A percentile compares a stretch with the other conserved stretches of the same genome.
phyloP scores from a whole-genome alignment of 2,888 invertebrate species.

The Drosophila macrospina region DNA sequence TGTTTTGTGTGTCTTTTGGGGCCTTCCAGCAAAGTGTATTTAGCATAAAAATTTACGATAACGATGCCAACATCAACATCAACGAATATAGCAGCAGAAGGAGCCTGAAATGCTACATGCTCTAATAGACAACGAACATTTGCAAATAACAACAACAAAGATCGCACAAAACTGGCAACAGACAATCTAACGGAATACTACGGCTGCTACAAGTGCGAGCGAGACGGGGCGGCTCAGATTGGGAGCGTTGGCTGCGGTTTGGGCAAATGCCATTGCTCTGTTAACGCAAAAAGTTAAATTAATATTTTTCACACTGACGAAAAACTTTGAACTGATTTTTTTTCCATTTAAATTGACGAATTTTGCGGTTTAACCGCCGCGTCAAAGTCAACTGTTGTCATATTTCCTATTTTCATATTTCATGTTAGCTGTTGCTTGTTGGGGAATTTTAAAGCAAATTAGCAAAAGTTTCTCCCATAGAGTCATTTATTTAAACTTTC shows the following conservation, averaged over 20 bases:
- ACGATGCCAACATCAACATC: slow-evolving; percentile 63
- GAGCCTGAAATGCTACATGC: slow-evolving; percentile 52
- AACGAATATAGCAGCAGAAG: slow-evolving; percentile 28
- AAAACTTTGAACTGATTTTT: slow-evolving; percentile 45
- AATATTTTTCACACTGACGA: slow-evolving; percentile 71
- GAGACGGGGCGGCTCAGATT: not conserved
- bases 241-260: slow-evolving; percentile 28
- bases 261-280: slow-evolving; percentile 64
- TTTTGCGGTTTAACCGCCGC: slow-evolving; percentile 69
- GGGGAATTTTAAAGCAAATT: slow-evolving; percentile 69
- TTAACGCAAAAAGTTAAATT: slow-evolving; percentile 78
- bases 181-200: slow-evolving; percentile 26
- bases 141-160: slow-evolving; percentile 37
- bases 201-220: not conserved
- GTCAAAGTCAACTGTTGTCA: slow-evolving; percentile 74
- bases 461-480: slow-evolving; percentile 68
- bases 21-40: slow-evolving; percentile 79
- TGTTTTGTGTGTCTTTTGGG: slow-evolving; percentile 49
- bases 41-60: slow-evolving; percentile 84
- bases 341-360: slow-evolving; percentile 72
- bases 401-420: slow-evolving; percentile 46
- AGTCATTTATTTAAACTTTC: slow-evolving; percentile 75
- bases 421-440: slow-evolving; percentile 28
- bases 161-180: slow-evolving; percentile 30
- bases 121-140: slow-evolving; percentile 62